These are phyloP conservation scores for Gortyna flavago DNA, from an alignment of 2,888 invertebrate species.

Conservation along the genomic window DNA sequence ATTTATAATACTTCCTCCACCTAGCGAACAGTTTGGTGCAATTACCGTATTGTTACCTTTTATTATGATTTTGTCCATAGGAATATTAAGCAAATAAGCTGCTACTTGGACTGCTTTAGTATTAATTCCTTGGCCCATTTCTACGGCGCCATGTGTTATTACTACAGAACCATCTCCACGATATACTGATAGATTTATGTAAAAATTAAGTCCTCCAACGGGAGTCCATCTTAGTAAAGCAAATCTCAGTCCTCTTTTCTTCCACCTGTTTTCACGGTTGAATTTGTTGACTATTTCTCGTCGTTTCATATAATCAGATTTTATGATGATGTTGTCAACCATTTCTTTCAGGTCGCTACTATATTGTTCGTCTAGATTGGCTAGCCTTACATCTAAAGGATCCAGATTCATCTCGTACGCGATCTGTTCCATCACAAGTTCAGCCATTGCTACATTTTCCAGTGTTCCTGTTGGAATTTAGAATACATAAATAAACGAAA, in stretches of 20 bases:
- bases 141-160: conserved; percentile 91
- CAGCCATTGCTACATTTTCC: conserved; percentile 89
- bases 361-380: conserved; percentile 82
- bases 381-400: conserved; percentile 88
- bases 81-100: conserved; percentile 52
- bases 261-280: conserved; percentile 92
- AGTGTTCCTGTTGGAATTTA: conserved; percentile 78
- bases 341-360: conserved; percentile 79
- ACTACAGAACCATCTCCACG: conserved; percentile 92
- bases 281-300: conserved; percentile 86
- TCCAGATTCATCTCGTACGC: conserved; percentile 87
- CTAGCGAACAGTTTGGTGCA: conserved; percentile 52
- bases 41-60: conserved; percentile 60
- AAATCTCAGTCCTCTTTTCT: conserved; percentile 91
- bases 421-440: conserved; percentile 91
- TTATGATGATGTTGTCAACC: conserved; percentile 86
- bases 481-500: background rate
- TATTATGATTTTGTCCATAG: conserved; percentile 58
- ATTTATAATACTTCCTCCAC: conserved; percentile 73
- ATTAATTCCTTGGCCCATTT: conserved; percentile 94
- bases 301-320: conserved; percentile 88
- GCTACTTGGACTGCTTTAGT: conserved; percentile 93
- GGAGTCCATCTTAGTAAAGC: conserved; percentile 91
- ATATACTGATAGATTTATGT: conserved; percentile 91
- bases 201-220: conserved; percentile 71